These are phyloP conservation scores for Oreonectes daqikongensis DNA, from an alignment of 2,797 vertebrate genomes.

Conservation along the genomic window DNA sequence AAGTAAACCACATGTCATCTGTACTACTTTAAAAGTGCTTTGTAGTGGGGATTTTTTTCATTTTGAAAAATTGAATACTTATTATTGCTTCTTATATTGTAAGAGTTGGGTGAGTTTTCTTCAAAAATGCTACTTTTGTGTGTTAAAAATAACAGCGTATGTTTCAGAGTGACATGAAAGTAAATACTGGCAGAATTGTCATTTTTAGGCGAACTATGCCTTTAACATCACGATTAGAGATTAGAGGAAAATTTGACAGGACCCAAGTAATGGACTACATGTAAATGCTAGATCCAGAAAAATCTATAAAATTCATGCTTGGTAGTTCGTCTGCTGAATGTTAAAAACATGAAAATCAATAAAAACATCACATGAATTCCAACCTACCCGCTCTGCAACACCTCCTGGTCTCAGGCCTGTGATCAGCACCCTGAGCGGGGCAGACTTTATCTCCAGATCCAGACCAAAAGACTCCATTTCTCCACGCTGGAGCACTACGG, in stretches of 20 bases:
- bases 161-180: neutral
- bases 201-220: neutral
- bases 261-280: neutral
- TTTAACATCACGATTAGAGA: neutral
- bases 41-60: too few species aligned
- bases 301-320: neutral
- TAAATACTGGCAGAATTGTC: neutral
- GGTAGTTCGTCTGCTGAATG: neutral
- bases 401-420: constrained; percentile 78
- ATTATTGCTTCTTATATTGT: too few species aligned
- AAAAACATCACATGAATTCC: constrained; percentile 10
- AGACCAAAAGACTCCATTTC: constrained; percentile 78
- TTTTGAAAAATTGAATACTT: too few species aligned
- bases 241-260: neutral
- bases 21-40: too few species aligned
- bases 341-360: constrained; percentile 7
- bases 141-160: neutral
- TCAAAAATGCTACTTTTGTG: neutral
- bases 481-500: constrained; percentile 72
- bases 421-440: constrained; percentile 78
- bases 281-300: neutral
- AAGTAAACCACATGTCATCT: too few species aligned
- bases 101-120: too few species aligned
- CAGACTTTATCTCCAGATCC: constrained; percentile 81
- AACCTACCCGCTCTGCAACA: constrained; percentile 79